phyloP scores from a whole-genome alignment of 1,140 invertebrate genomes.

The Philaenus spumarius region DNA sequence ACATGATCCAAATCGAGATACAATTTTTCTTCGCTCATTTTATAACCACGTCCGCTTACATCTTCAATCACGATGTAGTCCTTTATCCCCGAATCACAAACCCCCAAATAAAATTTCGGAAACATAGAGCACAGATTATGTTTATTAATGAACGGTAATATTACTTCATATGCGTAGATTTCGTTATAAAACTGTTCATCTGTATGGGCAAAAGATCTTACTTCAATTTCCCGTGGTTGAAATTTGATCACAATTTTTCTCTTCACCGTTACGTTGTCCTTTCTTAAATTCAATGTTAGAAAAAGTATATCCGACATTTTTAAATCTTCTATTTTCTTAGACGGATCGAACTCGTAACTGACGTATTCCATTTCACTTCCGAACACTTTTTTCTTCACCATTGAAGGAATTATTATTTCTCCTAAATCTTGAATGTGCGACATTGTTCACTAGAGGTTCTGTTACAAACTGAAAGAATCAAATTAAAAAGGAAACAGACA shows the following conservation, averaged over 20 bases:
- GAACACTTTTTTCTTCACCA: no score
- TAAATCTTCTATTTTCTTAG: no score
- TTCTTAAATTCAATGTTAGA: not conserved
- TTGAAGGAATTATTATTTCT: no score
- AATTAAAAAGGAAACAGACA: no score
- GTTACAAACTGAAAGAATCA: no score
- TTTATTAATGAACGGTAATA: constrained; percentile 18
- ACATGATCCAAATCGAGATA: constrained; percentile 32
- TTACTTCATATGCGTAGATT: constrained; percentile 17
- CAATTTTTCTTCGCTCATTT: not conserved
- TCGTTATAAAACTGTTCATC: constrained; percentile 24
- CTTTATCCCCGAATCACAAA: not conserved
- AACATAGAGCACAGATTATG: not conserved
- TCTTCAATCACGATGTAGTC: constrained; percentile 36
- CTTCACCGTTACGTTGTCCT: not conserved
- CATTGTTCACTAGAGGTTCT: no score
- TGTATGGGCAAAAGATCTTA: not conserved
- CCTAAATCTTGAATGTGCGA: no score
- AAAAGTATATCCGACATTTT: not conserved
- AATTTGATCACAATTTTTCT: not conserved
- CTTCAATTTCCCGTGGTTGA: not conserved
- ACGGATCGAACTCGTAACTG: no score
- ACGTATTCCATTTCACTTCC: no score
- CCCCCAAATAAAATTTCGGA: constrained; percentile 11
- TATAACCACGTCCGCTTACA: constrained; percentile 21